A percentile compares a stretch with the other conserved stretches of the same genome.
Conservation (phyloP, 2,113 vertebrate species). For the Chiloscyllium plagiosum region DNA sequence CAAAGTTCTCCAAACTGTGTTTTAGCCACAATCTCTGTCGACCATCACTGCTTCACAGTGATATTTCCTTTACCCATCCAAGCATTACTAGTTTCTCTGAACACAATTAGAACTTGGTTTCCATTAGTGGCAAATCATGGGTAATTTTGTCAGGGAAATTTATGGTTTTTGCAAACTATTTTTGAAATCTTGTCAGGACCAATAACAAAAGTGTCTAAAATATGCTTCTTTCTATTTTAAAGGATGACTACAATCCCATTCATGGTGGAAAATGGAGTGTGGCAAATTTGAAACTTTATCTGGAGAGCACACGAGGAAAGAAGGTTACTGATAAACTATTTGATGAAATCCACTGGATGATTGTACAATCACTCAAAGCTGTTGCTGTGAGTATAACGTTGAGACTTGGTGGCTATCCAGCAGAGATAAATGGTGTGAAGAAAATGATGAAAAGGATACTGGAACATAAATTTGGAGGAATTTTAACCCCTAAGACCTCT, state of each 20-base stretch:
- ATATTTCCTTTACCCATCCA: not conserved
- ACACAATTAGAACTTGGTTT: not conserved
- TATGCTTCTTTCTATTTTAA: slow-evolving; percentile 38
- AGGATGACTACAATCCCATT: slow-evolving; percentile 98
- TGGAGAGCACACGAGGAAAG: slow-evolving; percentile 90
- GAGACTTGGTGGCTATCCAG: not conserved
- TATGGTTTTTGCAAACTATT: not conserved
- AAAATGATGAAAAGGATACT: not conserved
- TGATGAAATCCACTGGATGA: slow-evolving; percentile 95
- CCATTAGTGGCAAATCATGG: not conserved
- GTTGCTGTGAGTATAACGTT: slow-evolving; percentile 73
- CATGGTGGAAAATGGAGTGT: slow-evolving; percentile 98
- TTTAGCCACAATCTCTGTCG: not conserved
- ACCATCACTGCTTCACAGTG: not conserved
- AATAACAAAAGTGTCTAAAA: slow-evolving; percentile 19
- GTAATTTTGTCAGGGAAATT: not conserved
- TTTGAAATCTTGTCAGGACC: not conserved
- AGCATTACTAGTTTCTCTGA: not conserved
- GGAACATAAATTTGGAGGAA: not conserved
- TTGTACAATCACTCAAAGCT: slow-evolving; percentile 93
- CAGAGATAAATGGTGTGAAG: not conserved
- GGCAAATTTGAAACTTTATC: slow-evolving; percentile 84
- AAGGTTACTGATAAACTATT: slow-evolving; percentile 88
- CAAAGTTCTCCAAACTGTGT: not conserved
- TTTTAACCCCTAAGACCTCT: not conserved